Percentiles rank a stretch among this genome's conserved stretches.
phyloP scores from a whole-genome alignment of 2,797 vertebrate species.

The Schizopygopsis pylzovi region DNA sequence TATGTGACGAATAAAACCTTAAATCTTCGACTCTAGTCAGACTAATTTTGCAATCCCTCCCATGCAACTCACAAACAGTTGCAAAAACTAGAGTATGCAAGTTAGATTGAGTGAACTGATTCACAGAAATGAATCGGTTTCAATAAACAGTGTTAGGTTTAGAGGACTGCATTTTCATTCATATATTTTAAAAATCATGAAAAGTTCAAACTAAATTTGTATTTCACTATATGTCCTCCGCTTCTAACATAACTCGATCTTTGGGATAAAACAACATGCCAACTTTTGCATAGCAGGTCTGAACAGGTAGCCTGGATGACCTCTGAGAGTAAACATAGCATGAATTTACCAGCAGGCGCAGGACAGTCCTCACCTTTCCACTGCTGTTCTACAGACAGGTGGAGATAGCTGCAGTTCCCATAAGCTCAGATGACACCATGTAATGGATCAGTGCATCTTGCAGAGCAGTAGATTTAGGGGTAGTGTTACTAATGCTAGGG shows the following conservation, averaged over 20 bases:
- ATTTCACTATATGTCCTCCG: not conserved
- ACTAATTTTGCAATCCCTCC: not conserved
- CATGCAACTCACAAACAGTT: not conserved
- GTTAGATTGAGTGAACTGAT: not conserved
- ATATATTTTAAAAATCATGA: not conserved
- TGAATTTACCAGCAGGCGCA: conserved; percentile 21
- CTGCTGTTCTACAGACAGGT: not conserved
- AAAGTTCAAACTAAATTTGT: not conserved
- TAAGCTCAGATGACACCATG: conserved; percentile 17
- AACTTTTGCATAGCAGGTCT: conserved; percentile 33
- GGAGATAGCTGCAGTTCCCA: not conserved
- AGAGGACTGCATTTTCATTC: not conserved
- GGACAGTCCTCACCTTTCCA: not conserved
- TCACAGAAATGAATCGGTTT: not conserved
- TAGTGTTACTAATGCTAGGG: not conserved
- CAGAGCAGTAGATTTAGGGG: not conserved
- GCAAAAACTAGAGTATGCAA: not conserved
- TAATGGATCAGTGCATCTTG: not conserved
- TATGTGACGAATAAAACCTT: too few species aligned
- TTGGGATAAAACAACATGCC: not conserved
- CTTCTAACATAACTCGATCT: not conserved
- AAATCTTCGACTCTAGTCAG: not conserved
- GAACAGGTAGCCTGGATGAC: conserved; percentile 38
- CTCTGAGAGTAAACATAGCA: conserved; percentile 37
- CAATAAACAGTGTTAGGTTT: not conserved